Evolutionary conservation across 1,140 invertebrate species (phyloP).

Genomic region (Amyelois transitella): DNA sequence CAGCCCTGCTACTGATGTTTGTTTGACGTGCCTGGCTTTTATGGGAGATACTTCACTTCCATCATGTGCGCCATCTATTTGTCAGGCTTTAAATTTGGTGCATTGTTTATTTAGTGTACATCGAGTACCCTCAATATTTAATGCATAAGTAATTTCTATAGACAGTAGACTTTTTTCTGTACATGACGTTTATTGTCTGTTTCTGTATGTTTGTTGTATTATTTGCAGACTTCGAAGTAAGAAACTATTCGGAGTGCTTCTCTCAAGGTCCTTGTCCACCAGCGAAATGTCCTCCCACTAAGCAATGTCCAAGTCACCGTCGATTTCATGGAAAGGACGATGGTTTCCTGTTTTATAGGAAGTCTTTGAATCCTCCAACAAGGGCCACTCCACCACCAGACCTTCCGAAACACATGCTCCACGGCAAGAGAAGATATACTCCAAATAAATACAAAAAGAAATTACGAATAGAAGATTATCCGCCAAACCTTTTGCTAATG

Average conservation of each 20-base stretch:
- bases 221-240: constrained; percentile 32
- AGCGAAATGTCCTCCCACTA: neutral
- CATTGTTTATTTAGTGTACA: too few relatives aligned
- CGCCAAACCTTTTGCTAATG: neutral
- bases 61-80: too few relatives aligned
- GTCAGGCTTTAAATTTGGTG: too few relatives aligned
- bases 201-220: constrained; percentile 1
- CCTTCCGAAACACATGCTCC: constrained; percentile 20
- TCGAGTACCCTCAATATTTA: too few relatives aligned
- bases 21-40: too few relatives aligned
- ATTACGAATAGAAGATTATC: neutral
- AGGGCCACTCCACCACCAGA: neutral
- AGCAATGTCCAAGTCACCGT: constrained; percentile 11
- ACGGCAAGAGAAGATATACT: constrained; percentile 24
- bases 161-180: too few relatives aligned
- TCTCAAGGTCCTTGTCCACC: constrained; percentile 19
- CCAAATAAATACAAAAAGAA: constrained; percentile 2
- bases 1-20: too few relatives aligned
- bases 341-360: constrained; percentile 10
- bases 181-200: too few relatives aligned
- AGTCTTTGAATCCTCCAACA: constrained; percentile 3
- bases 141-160: too few relatives aligned
- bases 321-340: constrained; percentile 23
- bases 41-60: too few relatives aligned
- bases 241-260: constrained; percentile 43